Evolutionary conservation across 2,113 vertebrate species (phyloP).

Genomic region (Cyanoramphus novaezelandiae): DNA sequence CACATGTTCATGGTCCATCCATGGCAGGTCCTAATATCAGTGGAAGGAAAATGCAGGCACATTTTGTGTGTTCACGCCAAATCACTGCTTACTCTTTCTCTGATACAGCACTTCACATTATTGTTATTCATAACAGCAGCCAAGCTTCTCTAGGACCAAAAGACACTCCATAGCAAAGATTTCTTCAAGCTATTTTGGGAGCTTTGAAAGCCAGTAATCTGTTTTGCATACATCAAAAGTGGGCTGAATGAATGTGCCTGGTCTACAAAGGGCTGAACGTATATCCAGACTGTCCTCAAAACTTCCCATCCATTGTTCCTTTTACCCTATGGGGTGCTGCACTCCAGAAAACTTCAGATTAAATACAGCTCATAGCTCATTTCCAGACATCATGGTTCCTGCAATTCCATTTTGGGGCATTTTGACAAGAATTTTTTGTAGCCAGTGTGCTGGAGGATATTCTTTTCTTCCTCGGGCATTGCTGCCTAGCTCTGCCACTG

Average conservation of each 20-base stretch:
- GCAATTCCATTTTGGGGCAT: not conserved
- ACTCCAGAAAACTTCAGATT: not conserved
- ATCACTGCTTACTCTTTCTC: not conserved
- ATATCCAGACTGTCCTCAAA: not conserved
- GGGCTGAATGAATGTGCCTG: not conserved
- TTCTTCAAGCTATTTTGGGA: not conserved
- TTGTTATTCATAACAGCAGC: not conserved
- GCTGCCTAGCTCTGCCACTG: accelerated
- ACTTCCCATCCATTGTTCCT: not conserved
- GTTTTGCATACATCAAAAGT: not conserved
- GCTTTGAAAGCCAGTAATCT: not conserved
- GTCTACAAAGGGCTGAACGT: not conserved
- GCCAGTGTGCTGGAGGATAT: not conserved
- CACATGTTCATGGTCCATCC: accelerated
- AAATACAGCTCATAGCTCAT: not conserved
- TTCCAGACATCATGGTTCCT: not conserved
- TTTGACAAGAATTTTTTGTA: not conserved
- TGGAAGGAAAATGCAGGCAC: not conserved
- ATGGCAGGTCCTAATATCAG: not conserved
- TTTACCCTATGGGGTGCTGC: not conserved
- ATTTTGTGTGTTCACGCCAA: not conserved
- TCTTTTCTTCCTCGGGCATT: not conserved
- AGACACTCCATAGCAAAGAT: not conserved
- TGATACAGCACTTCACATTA: not conserved
- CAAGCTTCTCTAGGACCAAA: not conserved